These are phyloP conservation scores for Lepus timidus DNA, from an alignment of 2,113 vertebrate genomes.

Conservation along the genomic window DNA sequence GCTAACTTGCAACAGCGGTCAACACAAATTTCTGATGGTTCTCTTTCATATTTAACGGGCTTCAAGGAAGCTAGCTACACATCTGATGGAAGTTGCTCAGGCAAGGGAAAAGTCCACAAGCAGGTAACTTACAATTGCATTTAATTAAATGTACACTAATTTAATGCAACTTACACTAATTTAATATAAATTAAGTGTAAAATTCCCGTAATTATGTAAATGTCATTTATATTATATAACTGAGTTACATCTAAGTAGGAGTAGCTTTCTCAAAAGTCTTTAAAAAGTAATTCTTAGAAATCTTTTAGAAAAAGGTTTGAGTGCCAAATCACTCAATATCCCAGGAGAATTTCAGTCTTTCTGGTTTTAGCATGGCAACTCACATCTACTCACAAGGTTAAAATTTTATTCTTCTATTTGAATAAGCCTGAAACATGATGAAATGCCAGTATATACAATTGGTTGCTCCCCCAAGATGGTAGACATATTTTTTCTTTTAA, in stretches of 20 bases:
- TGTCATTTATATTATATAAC: not conserved
- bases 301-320: slow-evolving; percentile 52
- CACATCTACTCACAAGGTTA: slow-evolving; percentile 13
- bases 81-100: not conserved
- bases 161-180: too few relatives aligned
- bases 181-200: too few relatives aligned
- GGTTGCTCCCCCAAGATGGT: not conserved
- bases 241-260: slow-evolving; percentile 22
- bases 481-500: slow-evolving; percentile 19
- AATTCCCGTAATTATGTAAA: too few relatives aligned
- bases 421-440: slow-evolving; percentile 5
- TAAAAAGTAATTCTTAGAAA: slow-evolving; percentile 39
- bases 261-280: slow-evolving; percentile 31
- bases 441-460: not conserved
- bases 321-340: slow-evolving; percentile 5
- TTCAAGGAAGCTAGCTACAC: not conserved
- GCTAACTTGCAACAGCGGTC: slow-evolving; percentile 41
- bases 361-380: not conserved
- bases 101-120: not conserved
- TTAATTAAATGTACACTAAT: slow-evolving; percentile 2
- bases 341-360: slow-evolving; percentile 1
- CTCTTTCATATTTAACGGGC: not conserved
- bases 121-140: not conserved
- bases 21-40: slow-evolving; percentile 42
- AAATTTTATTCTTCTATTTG: slow-evolving; percentile 28